Conservation (phyloP, 2,888 invertebrate genomes). For the Platynereis dumerilii region DNA sequence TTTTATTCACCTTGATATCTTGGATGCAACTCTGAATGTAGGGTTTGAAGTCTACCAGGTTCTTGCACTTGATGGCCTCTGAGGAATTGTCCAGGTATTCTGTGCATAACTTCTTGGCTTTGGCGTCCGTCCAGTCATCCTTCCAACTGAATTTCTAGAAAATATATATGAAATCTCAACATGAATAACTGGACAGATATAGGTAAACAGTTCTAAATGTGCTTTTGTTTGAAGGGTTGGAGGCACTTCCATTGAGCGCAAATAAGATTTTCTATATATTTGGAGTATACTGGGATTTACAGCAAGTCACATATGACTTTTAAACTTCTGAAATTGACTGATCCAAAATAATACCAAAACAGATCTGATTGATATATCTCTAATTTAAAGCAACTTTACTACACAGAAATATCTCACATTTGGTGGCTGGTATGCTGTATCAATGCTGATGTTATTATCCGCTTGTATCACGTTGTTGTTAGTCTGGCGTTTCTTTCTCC, state of each 20-base stretch:
- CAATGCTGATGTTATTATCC: constrained; percentile 27
- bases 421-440: constrained; percentile 28
- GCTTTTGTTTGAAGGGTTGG: too few relatives aligned
- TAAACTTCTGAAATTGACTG: too few relatives aligned
- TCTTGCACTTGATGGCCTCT: constrained; percentile 28
- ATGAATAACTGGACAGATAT: too few relatives aligned
- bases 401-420: constrained; percentile 14
- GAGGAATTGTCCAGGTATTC: constrained; percentile 26
- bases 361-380: too few relatives aligned
- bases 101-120: constrained; percentile 27
- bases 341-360: too few relatives aligned
- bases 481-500: constrained; percentile 5
- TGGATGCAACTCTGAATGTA: constrained; percentile 42
- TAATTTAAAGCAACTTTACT: neutral
- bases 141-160: constrained; percentile 35
- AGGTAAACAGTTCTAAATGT: too few relatives aligned
- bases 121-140: constrained; percentile 23
- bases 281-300: too few relatives aligned
- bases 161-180: too few relatives aligned
- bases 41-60: constrained; percentile 43
- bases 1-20: constrained; percentile 47
- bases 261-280: too few relatives aligned
- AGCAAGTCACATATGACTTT: too few relatives aligned
- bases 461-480: constrained; percentile 11
- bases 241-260: too few relatives aligned